Percentiles rank a stretch among this genome's conserved stretches.
Evolutionary conservation across 64 coral and sea anemone genomes (phyloP).

Genomic region (Montipora efflorescens): DNA sequence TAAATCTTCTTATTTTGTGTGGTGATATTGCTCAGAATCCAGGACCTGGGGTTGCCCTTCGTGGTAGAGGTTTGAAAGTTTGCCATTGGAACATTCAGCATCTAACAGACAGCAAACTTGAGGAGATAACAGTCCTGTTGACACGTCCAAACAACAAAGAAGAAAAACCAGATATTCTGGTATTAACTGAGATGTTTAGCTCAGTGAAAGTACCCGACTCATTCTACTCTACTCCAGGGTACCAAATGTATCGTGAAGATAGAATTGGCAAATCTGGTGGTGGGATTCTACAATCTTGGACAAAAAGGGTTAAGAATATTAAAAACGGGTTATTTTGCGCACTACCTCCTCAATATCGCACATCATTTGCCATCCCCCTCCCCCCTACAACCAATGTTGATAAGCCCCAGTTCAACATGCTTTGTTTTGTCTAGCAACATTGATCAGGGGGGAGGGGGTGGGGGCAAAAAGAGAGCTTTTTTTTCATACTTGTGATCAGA

Average conservation of each 20-base stretch:
- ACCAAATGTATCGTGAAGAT: constrained; percentile 50
- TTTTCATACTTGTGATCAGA: too few relatives aligned
- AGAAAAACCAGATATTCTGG: not conserved
- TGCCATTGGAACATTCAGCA: constrained; percentile 12
- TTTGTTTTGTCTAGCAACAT: too few relatives aligned
- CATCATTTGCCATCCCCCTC: too few relatives aligned
- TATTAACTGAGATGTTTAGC: not conserved
- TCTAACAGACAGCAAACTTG: not conserved
- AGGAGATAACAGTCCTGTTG: not conserved
- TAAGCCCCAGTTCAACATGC: too few relatives aligned
- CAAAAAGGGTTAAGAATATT: too few relatives aligned
- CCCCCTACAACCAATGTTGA: too few relatives aligned
- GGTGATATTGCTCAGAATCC: constrained; percentile 66
- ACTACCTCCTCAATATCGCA: too few relatives aligned
- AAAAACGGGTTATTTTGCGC: too few relatives aligned
- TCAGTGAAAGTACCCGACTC: constrained; percentile 10
- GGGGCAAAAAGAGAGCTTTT: too few relatives aligned
- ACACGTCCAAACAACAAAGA: not conserved
- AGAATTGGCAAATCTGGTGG: constrained; percentile 42
- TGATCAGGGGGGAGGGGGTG: too few relatives aligned
- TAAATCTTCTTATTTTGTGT: constrained; percentile 39
- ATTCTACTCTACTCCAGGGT: constrained; percentile 52
- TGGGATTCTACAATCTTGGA: constrained; percentile 23
- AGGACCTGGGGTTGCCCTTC: constrained; percentile 8
- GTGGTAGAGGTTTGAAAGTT: not conserved